Base-by-base conservation (phyloP, 2,888 invertebrate species). In the Baronia brevicornis region DNA sequence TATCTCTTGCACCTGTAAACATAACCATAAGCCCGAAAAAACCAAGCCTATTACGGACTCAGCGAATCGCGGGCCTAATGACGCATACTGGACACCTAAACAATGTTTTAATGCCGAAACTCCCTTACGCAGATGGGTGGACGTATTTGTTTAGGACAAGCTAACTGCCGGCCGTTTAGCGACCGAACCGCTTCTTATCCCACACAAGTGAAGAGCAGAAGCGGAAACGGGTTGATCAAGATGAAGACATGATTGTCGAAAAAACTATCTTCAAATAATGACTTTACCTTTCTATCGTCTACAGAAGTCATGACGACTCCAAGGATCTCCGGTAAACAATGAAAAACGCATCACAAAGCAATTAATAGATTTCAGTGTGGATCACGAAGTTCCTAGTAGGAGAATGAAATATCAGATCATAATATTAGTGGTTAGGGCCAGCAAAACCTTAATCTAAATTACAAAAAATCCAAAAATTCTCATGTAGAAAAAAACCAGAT, bases 131-230 rank as follows among this genome's bases (percentile, higher is more conserved):
- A 67, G 70, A 69, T 67, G 72, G 66, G 49, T 46, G 56, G 53
- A 58, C 61, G 71, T 80, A 78, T 82, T 82, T 82, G 79, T 77
- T 82, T 79, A 80, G 82, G 82, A 74, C 77, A 57, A 62, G 69
- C 68, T 70, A 75, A 80, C 79, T 68, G 78, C 67, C 63, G 60
- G 60, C 66, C 79, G 75, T 78, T 80, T 80, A 80, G 77, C 69
- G 66, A 61, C 49, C 63, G 62, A 53, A 59, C 59, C 58, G 60
- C 49, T 27, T 22, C 48, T 29, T 31, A 34, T 13, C 15, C 37
- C 39, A 36, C 12, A 5, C 36, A 33, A 43, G 36, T n/a, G n/a
- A n/a, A n/a, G n/a, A n/a, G 10, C 3, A 36, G 1, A 25, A 28
- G 40, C 30, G 31, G 9, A 0, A 22, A 43, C 46, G 43, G 23